Percentiles rank a stretch among this genome's conserved stretches.
Conservation (phyloP, 2,797 vertebrate species). For the Chaetodon trifasciatus region DNA sequence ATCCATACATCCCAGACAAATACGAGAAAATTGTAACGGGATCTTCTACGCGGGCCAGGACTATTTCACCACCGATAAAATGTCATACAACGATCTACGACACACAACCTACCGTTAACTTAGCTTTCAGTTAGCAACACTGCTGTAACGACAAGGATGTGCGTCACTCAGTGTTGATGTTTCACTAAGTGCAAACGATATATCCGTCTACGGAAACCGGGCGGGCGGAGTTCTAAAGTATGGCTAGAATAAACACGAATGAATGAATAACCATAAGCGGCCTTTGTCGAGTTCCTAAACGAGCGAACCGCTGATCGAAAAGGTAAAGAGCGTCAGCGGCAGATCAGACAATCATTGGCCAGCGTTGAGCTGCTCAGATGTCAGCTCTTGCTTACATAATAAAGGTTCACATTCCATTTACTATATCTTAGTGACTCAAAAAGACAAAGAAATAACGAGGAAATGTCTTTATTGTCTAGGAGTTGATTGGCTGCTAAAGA, state of each 20-base stretch:
- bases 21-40: conserved; percentile 73
- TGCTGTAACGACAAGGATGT: conserved; percentile 26
- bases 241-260: accelerated
- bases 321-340: not conserved
- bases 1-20: conserved; percentile 90
- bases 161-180: conserved; percentile 55
- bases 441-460: not conserved
- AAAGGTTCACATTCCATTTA: not conserved
- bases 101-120: conserved; percentile 48
- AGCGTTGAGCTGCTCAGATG: not conserved
- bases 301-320: conserved; percentile 22
- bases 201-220: accelerated
- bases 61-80: conserved; percentile 44
- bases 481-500: not conserved
- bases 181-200: conserved; percentile 32
- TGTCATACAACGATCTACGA: conserved; percentile 58
- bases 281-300: accelerated
- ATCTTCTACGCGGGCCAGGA: conserved; percentile 81
- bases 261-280: not conserved
- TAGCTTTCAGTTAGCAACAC: conserved; percentile 28
- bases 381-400: conserved; percentile 37
- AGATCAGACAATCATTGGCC: conserved; percentile 28
- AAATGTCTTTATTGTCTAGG: not conserved
- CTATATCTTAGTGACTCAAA: not conserved
- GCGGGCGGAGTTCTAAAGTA: conserved; percentile 41